A percentile compares a stretch with the other conserved stretches of the same genome.
phyloP scores from a whole-genome alignment of 2,113 vertebrate species.

The Chloropsis hardwickii region DNA sequence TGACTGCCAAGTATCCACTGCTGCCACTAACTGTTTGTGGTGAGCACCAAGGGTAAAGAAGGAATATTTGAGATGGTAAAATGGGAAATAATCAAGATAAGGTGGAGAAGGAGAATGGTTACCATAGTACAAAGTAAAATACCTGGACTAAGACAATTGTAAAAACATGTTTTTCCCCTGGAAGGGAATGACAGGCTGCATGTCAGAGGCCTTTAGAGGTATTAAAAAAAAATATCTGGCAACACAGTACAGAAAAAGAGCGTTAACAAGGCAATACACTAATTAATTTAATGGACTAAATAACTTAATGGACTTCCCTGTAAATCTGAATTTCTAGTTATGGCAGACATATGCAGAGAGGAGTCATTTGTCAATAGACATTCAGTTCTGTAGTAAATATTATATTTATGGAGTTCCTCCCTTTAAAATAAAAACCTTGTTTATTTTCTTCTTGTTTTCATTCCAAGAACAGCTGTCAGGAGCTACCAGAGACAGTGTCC shows the following conservation, averaged over 20 bases:
- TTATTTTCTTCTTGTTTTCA: not conserved
- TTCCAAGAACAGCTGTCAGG: not conserved
- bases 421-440: not conserved
- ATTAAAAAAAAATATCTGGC: not conserved
- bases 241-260: not conserved
- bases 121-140: not conserved
- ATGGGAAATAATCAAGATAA: not conserved
- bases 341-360: not conserved
- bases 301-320: not conserved
- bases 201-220: not conserved
- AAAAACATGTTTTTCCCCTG: not conserved
- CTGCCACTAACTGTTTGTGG: not conserved
- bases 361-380: not conserved
- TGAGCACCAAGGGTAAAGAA: not conserved
- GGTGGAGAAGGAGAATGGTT: not conserved
- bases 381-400: not conserved
- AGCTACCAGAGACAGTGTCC: not conserved
- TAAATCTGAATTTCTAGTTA: not conserved
- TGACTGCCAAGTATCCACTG: not conserved
- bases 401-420: not conserved
- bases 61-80: not conserved
- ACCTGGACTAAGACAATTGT: not conserved
- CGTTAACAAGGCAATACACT: not conserved
- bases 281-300: not conserved
- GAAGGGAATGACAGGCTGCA: not conserved